These are phyloP conservation scores for Coptodon bakossiorum DNA, from an alignment of 2,113 vertebrate species.

Conservation along the genomic window DNA sequence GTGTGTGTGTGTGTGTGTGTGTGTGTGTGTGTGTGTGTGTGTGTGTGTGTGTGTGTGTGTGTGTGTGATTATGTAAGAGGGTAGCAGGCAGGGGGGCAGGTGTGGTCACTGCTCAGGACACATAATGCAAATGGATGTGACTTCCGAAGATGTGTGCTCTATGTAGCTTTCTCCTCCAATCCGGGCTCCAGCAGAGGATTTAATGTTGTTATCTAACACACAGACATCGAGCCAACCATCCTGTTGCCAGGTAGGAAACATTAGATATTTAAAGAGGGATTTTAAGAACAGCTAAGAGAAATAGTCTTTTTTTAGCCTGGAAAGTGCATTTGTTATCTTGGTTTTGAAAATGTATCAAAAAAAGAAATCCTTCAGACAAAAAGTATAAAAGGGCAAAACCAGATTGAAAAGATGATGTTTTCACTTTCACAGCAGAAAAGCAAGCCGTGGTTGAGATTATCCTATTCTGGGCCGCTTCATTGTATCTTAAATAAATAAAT, in stretches of 20 bases:
- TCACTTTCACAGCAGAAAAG: not conserved
- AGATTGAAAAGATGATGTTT: not conserved
- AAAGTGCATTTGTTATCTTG: not conserved
- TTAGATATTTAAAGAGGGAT: not conserved
- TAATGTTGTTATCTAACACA: not conserved
- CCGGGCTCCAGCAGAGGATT: not conserved
- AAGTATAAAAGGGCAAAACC: not conserved
- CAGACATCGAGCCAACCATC: not conserved
- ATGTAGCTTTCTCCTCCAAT: not conserved
- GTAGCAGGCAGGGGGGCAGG: not conserved
- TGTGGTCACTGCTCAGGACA: conserved; percentile 12
- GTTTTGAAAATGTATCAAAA: not conserved
- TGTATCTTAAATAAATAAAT: not conserved
- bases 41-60: not conserved
- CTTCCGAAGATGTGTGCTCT: not conserved
- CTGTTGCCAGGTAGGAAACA: not conserved
- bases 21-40: not conserved
- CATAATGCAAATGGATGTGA: not conserved
- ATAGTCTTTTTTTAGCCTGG: not conserved
- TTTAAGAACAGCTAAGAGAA: not conserved
- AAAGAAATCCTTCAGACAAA: not conserved
- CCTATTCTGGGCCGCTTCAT: not conserved
- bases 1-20: not conserved
- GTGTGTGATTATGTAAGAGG: not conserved
- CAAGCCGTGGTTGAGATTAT: not conserved